Evolutionary conservation across 2,888 invertebrate genomes (phyloP).

Genomic region (Sepioteuthis lessoniana): DNA sequence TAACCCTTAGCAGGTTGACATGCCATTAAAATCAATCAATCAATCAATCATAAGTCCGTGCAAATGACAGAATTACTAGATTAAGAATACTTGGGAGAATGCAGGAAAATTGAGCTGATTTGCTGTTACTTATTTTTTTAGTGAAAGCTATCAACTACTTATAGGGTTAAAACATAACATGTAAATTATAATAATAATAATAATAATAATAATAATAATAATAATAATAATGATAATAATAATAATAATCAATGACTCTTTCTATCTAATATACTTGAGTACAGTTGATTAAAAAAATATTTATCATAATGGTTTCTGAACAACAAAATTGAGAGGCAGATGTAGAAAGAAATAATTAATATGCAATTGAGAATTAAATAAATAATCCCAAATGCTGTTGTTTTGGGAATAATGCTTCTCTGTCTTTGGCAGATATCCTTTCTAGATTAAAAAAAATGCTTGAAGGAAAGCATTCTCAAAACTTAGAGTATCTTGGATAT

Average conservation of each 20-base stretch:
- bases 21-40: too few species aligned
- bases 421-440: not conserved
- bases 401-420: not conserved
- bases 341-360: not conserved
- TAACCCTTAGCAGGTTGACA: too few species aligned
- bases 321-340: not conserved
- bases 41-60: too few species aligned
- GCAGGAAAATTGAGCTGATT: not conserved
- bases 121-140: not conserved
- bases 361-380: not conserved
- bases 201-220: too few species aligned
- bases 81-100: too few species aligned
- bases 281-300: not conserved
- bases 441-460: not conserved
- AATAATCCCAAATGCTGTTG: not conserved
- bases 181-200: too few species aligned
- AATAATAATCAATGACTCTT: not conserved
- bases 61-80: not conserved
- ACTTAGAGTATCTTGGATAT: not conserved
- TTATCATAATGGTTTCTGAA: not conserved
- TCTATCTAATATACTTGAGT: not conserved
- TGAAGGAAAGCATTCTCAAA: not conserved
- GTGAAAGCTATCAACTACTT: not conserved
- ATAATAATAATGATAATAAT: too few species aligned
- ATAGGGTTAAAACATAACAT: not conserved